These are phyloP conservation scores for Diadegma fenestrale DNA, from an alignment of 2,888 invertebrate genomes.

Conservation along the genomic window DNA sequence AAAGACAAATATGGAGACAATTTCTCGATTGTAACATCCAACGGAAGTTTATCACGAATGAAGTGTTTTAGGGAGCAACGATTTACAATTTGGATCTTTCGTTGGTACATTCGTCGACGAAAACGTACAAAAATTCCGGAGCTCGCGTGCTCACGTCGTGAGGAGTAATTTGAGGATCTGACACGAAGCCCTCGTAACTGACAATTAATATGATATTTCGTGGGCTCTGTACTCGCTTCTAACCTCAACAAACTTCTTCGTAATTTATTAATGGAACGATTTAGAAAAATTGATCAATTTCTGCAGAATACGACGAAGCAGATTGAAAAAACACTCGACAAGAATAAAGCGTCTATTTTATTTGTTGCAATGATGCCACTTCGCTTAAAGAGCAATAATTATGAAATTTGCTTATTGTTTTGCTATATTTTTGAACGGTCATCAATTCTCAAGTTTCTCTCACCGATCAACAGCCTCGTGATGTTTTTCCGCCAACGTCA, in stretches of 20 bases:
- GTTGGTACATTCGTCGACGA: neutral
- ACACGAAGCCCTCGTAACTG: conserved; percentile 26
- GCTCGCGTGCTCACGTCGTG: conserved; percentile 47
- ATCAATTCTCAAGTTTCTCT: conserved; percentile 14
- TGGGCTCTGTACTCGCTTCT: conserved; percentile 50
- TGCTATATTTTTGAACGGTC: neutral
- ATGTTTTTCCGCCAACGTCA: conserved; percentile 25
- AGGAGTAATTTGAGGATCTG: conserved; percentile 19
- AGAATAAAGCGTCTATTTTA: neutral
- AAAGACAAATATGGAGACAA: neutral
- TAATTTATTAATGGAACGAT: conserved; percentile 48
- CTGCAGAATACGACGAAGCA: neutral
- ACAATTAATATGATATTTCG: conserved; percentile 25
- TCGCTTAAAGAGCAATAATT: neutral
- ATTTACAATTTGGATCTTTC: conserved; percentile 11
- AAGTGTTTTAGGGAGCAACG: conserved; percentile 15
- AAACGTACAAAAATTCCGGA: conserved; percentile 9
- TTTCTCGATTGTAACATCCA: neutral
- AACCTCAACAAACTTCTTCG: conserved; percentile 38
- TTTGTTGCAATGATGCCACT: neutral
- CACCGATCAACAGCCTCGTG: conserved; percentile 54
- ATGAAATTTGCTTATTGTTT: neutral
- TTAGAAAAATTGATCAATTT: conserved; percentile 20
- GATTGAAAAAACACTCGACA: conserved; percentile 1
- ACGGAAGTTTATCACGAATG: neutral